These are phyloP conservation scores for Phalacrocorax pelagicus DNA, from an alignment of 2,113 vertebrate species.

Conservation along the genomic window DNA sequence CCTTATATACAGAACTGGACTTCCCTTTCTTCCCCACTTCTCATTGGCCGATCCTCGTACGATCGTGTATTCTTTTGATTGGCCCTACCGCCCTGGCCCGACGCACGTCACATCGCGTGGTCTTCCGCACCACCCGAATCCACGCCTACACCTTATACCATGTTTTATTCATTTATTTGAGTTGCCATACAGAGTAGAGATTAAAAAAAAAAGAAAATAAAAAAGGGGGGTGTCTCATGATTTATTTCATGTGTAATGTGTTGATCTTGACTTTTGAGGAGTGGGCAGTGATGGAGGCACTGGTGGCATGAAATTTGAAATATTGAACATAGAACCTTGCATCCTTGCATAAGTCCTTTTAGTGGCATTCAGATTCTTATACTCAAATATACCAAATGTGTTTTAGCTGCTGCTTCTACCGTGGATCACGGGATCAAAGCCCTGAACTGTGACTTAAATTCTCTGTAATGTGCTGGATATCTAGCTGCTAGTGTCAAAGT, in stretches of 20 bases:
- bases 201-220: background rate
- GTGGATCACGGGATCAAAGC: background rate
- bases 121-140: no score
- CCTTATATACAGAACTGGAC: no score
- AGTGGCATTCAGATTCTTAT: background rate
- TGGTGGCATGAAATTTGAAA: background rate
- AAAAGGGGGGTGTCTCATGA: accelerated
- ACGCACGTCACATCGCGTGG: no score
- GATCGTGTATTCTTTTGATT: no score
- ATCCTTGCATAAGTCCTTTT: background rate
- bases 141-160: no score
- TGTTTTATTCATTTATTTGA: background rate
- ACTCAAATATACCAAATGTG: background rate
- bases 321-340: background rate
- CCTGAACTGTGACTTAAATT: background rate
- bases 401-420: background rate
- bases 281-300: background rate
- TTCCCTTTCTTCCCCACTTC: no score
- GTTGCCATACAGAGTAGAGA: background rate
- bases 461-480: background rate
- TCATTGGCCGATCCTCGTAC: no score
- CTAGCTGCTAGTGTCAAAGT: background rate
- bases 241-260: background rate
- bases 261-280: background rate
- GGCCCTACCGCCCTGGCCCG: no score